Conservation (phyloP, 2,888 invertebrate species). For the Cheilosia vulpina region DNA sequence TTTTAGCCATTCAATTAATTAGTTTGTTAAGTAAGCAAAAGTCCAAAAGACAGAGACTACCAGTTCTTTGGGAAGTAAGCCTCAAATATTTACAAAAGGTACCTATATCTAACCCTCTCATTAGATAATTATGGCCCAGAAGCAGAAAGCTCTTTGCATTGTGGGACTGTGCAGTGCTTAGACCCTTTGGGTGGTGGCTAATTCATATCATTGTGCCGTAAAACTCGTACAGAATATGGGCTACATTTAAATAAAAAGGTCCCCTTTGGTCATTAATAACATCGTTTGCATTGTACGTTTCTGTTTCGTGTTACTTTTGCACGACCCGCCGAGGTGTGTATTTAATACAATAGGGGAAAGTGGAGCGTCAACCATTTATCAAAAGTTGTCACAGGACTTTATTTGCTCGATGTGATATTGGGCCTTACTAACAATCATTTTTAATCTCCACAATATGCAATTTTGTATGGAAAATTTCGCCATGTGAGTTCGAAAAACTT, state of each 20-base stretch:
- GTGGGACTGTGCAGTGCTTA: slow-evolving; percentile 14
- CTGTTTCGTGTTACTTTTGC: background rate
- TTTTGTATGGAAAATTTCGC: too few species aligned
- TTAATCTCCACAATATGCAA: too few species aligned
- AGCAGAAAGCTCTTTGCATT: background rate
- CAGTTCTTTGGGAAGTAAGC: slow-evolving; percentile 5
- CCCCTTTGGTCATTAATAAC: slow-evolving; percentile 29
- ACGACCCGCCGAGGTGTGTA: background rate
- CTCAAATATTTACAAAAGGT: slow-evolving; percentile 23
- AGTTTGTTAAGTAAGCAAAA: slow-evolving; percentile 20
- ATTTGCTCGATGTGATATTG: too few species aligned
- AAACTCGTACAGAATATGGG: slow-evolving; percentile 27
- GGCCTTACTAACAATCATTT: too few species aligned
- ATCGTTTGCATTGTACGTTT: slow-evolving; percentile 20
- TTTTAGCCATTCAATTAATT: slow-evolving; percentile 30
- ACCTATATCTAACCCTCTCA: slow-evolving; percentile 22
- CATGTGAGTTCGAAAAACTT: too few species aligned
- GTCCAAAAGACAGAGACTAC: slow-evolving; percentile 1
- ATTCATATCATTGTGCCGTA: background rate
- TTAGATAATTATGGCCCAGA: slow-evolving; percentile 27
- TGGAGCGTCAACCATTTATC: too few species aligned
- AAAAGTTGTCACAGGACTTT: too few species aligned
- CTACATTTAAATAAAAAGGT: slow-evolving; percentile 37
- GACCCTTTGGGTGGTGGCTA: slow-evolving; percentile 18
- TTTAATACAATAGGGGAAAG: background rate